A percentile compares a stretch with the other conserved stretches of the same genome.
These are phyloP conservation scores for Lasioglossum lativentre DNA, from an alignment of 2,888 invertebrate species.

Conservation along the genomic window DNA sequence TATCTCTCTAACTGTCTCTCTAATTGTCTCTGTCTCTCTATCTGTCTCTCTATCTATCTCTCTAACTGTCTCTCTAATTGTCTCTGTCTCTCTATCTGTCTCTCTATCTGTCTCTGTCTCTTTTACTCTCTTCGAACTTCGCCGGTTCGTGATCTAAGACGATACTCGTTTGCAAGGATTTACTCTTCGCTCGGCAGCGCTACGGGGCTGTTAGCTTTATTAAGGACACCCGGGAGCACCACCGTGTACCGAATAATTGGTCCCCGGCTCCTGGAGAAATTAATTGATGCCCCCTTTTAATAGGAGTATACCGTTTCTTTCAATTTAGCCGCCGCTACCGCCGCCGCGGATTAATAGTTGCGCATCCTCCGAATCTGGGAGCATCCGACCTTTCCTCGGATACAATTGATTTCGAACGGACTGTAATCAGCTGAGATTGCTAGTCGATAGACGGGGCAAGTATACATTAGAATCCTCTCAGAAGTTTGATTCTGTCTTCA, in stretches of 20 bases:
- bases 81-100: too few species aligned
- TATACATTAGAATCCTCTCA: not conserved
- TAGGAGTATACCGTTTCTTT: slow-evolving; percentile 9
- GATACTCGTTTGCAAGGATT: slow-evolving; percentile 9
- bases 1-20: too few species aligned
- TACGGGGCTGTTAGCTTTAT: slow-evolving; percentile 8
- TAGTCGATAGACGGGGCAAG: not conserved
- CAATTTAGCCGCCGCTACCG: not conserved
- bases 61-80: too few species aligned
- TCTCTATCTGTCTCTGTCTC: too few species aligned
- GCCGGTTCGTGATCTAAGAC: not conserved
- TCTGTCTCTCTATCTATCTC: too few species aligned
- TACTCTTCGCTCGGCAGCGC: not conserved
- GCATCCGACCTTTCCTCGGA: not conserved
- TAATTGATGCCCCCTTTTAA: slow-evolving; percentile 12
- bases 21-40: too few species aligned
- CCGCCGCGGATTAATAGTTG: not conserved
- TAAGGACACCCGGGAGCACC: slow-evolving; percentile 12
- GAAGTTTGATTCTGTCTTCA: not conserved
- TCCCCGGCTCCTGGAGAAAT: not conserved
- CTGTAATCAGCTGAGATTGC: not conserved
- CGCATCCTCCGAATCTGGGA: not conserved
- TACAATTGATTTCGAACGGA: not conserved
- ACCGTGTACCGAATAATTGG: slow-evolving; percentile 2
- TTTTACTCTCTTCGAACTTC: not conserved